Percentiles rank a stretch among this genome's conserved stretches.
Evolutionary conservation across 1,140 invertebrate species (phyloP).

Genomic region (Galleria mellonella): DNA sequence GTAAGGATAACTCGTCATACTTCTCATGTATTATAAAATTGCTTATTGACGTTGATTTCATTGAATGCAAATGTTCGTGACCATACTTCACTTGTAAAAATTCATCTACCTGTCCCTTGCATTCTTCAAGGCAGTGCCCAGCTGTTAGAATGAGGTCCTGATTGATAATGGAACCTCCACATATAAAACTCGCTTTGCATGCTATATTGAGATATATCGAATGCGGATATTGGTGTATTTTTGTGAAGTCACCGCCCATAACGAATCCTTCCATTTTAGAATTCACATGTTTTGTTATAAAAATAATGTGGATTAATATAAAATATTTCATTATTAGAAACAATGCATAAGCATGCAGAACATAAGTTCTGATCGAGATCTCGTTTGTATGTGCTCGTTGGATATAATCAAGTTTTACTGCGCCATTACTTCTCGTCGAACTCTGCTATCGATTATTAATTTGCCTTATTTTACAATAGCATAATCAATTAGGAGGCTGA

Average conservation of each 20-base stretch:
- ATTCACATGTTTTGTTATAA: not conserved
- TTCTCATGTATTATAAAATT: constrained; percentile 6
- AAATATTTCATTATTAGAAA: no score
- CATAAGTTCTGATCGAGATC: no score
- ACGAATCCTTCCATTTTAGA: constrained; percentile 5
- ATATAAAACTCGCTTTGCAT: not conserved
- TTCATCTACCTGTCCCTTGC: not conserved
- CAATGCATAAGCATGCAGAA: no score
- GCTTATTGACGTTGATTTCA: not conserved
- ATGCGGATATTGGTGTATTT: constrained; percentile 6
- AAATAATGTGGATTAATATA: no score
- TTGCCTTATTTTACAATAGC: no score
- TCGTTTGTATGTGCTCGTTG: no score
- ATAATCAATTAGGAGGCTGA: no score
- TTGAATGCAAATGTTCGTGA: not conserved
- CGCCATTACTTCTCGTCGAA: no score
- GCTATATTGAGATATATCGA: not conserved
- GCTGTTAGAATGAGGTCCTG: constrained; percentile 11
- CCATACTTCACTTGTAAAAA: not conserved
- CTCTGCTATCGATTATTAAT: no score
- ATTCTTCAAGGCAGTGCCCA: constrained; percentile 9
- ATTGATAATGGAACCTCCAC: constrained; percentile 14
- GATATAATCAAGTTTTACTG: no score
- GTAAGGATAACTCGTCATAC: not conserved
- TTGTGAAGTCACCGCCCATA: not conserved